A percentile compares a stretch with the other conserved stretches of the same genome.
Evolutionary conservation across 1,140 invertebrate genomes (phyloP).

Genomic region (Leucophenga varia): DNA sequence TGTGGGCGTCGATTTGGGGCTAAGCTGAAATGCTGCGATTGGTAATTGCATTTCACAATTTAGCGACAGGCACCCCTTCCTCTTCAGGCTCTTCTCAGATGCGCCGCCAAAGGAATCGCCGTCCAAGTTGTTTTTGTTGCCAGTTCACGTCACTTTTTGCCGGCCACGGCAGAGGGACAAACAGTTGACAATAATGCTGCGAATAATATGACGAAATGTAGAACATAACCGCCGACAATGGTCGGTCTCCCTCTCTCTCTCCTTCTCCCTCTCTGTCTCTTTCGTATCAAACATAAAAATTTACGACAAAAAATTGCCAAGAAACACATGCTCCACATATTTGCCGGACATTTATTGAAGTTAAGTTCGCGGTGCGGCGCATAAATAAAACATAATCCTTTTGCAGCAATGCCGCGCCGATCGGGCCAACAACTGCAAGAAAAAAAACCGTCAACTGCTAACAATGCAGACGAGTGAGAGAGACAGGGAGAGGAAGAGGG

Average conservation of each 20-base stretch:
- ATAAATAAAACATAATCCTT: slow-evolving; percentile 57
- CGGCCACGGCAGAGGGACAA: slow-evolving; percentile 4
- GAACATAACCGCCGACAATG: slow-evolving; percentile 47
- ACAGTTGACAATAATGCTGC: slow-evolving; percentile 52
- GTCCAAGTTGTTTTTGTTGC: neutral
- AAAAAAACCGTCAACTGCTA: slow-evolving; percentile 19
- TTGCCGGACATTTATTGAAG: slow-evolving; percentile 57
- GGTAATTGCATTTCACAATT: slow-evolving; percentile 51
- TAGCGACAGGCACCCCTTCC: slow-evolving; percentile 29
- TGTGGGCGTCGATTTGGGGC: slow-evolving; percentile 17
- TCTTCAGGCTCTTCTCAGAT: no score
- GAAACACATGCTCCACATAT: slow-evolving; percentile 57
- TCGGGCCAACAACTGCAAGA: slow-evolving; percentile 12
- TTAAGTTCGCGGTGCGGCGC: slow-evolving; percentile 50
- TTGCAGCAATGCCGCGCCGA: slow-evolving; percentile 27
- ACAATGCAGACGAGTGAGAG: slow-evolving; percentile 26
- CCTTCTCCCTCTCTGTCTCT: no score
- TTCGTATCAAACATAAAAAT: slow-evolving; percentile 50
- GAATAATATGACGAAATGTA: slow-evolving; percentile 56
- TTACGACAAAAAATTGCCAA: slow-evolving; percentile 54
- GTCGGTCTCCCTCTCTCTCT: no score
- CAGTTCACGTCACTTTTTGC: slow-evolving; percentile 33
- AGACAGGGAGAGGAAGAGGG: slow-evolving; percentile 13
- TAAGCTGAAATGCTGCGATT: slow-evolving; percentile 17
- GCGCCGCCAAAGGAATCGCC: slow-evolving; percentile 12